phyloP scores from a whole-genome alignment of 1,140 invertebrate genomes.

The Drosophila pandora region DNA sequence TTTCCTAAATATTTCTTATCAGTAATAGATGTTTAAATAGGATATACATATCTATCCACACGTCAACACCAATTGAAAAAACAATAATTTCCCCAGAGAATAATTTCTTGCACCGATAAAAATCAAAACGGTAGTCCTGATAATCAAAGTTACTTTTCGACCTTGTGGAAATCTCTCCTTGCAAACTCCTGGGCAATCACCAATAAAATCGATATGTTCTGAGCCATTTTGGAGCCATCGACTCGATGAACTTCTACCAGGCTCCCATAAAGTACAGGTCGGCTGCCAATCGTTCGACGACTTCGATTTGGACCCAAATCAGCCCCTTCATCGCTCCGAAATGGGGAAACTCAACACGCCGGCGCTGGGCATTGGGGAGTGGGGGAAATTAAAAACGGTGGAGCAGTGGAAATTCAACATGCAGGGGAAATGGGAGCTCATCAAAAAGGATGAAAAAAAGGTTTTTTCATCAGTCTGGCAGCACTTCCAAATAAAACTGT shows the following conservation, averaged over 20 bases:
- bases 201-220: slow-evolving; percentile 67
- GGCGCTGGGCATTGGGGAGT: slow-evolving; percentile 12
- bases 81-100: background rate
- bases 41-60: too few relatives aligned
- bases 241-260: slow-evolving; percentile 70
- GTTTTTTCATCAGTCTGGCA: slow-evolving; percentile 9
- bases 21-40: too few relatives aligned
- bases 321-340: slow-evolving; percentile 46
- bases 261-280: slow-evolving; percentile 53
- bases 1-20: too few relatives aligned
- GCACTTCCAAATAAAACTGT: background rate
- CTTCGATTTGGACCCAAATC: slow-evolving; percentile 67
- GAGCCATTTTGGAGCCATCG: slow-evolving; percentile 64
- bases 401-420: slow-evolving; percentile 18
- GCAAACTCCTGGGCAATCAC: slow-evolving; percentile 3
- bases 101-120: background rate
- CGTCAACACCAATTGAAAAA: background rate
- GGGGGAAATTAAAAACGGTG: slow-evolving; percentile 31
- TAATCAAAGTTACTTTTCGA: background rate
- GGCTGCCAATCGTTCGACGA: slow-evolving; percentile 64
- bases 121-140: background rate
- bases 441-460: background rate
- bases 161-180: background rate
- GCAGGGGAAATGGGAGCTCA: slow-evolving; percentile 3
- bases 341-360: slow-evolving; percentile 22